A percentile compares a stretch with the other conserved stretches of the same genome.
These are phyloP conservation scores for Pinctada fucata DNA, from an alignment of 2,888 invertebrate genomes.

Conservation along the genomic window DNA sequence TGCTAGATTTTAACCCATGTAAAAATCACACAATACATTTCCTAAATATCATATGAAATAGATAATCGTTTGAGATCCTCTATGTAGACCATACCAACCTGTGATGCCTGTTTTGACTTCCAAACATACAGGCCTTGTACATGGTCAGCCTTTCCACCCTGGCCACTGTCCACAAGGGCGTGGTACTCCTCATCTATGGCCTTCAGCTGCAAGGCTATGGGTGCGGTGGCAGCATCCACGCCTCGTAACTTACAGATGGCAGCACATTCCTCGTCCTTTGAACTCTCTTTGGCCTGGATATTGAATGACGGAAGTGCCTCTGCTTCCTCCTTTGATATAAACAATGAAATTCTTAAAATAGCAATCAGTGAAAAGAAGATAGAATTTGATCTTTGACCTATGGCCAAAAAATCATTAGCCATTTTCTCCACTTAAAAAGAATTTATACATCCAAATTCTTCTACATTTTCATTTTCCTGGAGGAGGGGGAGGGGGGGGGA, in stretches of 20 bases:
- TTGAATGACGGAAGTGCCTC: constrained; percentile 65
- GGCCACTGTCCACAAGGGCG: constrained; percentile 67
- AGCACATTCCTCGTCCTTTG: constrained; percentile 74
- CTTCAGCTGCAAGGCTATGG: constrained; percentile 73
- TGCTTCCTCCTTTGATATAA: constrained; percentile 36
- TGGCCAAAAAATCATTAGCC: no score
- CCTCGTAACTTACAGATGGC: constrained; percentile 75
- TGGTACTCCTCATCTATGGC: constrained; percentile 76
- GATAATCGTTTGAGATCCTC: no score
- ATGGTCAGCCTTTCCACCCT: constrained; percentile 74
- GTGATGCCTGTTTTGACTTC: constrained; percentile 75
- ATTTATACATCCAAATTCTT: neutral
- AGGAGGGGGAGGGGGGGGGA: no score
- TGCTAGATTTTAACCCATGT: no score
- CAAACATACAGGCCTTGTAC: constrained; percentile 73
- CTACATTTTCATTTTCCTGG: neutral
- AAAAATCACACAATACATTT: no score
- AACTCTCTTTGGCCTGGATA: constrained; percentile 72
- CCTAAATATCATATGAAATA: no score
- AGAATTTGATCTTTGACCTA: no score
- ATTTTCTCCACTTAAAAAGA: no score
- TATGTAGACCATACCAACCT: constrained; percentile 54
- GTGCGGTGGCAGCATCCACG: constrained; percentile 63
- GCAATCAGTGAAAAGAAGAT: no score
- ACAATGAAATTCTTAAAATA: neutral